phyloP scores from a whole-genome alignment of 2,113 vertebrate genomes.

The Pyrgilauda ruficollis region DNA sequence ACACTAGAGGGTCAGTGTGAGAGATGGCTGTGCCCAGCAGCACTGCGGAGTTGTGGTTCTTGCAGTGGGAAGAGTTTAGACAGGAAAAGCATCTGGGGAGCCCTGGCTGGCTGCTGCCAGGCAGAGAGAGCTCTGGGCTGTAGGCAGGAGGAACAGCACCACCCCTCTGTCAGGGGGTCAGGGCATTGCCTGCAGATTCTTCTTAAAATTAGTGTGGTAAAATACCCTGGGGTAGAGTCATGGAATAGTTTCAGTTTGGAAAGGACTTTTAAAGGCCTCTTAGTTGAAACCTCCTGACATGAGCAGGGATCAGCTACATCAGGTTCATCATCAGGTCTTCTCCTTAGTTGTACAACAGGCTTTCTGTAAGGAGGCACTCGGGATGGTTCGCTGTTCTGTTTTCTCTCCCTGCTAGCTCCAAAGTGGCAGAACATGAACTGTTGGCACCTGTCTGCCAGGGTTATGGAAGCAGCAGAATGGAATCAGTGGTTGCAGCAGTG shows the following conservation, averaged over 20 bases:
- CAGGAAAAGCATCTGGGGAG: background rate
- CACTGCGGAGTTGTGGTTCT: background rate
- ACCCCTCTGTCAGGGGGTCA: background rate
- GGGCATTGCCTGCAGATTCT: background rate
- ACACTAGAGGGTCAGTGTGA: rapidly evolving
- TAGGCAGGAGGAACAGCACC: background rate
- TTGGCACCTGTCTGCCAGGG: background rate
- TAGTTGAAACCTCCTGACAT: background rate
- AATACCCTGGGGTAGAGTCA: background rate
- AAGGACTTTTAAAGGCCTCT: background rate
- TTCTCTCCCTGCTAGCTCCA: background rate
- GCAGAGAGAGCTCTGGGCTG: background rate
- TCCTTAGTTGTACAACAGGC: background rate
- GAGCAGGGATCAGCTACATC: background rate
- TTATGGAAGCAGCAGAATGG: no score
- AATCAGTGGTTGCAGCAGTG: background rate
- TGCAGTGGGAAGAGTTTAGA: background rate
- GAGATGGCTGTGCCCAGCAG: background rate
- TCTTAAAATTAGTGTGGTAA: background rate
- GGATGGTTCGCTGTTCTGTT: background rate
- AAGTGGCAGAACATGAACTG: background rate
- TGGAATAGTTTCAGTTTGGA: background rate
- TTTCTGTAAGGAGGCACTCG: background rate
- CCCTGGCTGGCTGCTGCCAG: background rate
- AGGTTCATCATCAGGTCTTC: background rate